Evolutionary conservation across 2,888 invertebrate species (phyloP).

Genomic region (Auanema freiburgensis): DNA sequence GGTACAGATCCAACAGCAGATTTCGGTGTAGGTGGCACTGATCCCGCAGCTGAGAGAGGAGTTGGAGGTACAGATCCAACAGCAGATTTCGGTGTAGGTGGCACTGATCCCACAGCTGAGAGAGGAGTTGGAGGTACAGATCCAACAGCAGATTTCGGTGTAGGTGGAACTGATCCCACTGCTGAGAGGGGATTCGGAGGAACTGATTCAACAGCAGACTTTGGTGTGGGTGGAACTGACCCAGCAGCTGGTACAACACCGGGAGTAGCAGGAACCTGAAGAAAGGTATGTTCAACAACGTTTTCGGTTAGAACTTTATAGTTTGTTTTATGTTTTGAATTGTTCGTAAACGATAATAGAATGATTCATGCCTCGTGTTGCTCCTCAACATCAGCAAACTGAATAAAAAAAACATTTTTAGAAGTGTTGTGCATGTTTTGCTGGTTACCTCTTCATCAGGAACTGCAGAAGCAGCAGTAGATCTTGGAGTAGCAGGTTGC

Average conservation of each 20-base stretch:
- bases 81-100: constrained; percentile 25
- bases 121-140: background rate
- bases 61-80: background rate
- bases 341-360: no score
- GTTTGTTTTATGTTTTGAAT: no score
- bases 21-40: constrained; percentile 33
- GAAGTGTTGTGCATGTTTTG: no score
- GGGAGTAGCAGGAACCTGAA: constrained; percentile 1
- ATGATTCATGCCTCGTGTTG: no score
- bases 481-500: constrained; percentile 17
- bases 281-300: background rate
- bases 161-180: constrained; percentile 28
- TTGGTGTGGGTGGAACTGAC: constrained; percentile 2
- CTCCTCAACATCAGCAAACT: no score
- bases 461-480: constrained; percentile 8
- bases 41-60: background rate
- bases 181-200: background rate
- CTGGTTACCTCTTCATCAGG: no score
- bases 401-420: no score
- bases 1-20: background rate
- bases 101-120: constrained; percentile 20
- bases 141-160: constrained; percentile 18
- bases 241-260: background rate
- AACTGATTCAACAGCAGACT: background rate
- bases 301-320: no score